A percentile compares a stretch with the other conserved stretches of the same genome.
These are phyloP conservation scores for Drosophila malerkotliana DNA, from an alignment of 1,140 invertebrate genomes.

Conservation along the genomic window DNA sequence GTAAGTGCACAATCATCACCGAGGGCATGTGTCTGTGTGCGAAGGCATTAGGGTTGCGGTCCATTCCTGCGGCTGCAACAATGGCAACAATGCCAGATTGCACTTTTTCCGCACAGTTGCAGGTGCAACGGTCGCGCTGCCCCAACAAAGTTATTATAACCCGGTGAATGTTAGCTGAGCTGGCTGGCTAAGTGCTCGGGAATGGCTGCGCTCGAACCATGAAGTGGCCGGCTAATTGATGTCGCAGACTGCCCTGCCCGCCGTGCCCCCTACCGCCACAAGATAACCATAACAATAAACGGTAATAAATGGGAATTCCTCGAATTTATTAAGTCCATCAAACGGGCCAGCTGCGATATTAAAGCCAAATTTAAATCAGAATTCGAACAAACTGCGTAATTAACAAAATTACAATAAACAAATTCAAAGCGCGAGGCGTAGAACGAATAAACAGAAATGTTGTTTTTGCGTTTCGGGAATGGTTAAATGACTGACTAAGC, in stretches of 20 bases:
- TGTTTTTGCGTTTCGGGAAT: constrained; percentile 25
- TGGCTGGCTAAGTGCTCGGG: constrained; percentile 53
- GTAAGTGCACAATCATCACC: constrained; percentile 58
- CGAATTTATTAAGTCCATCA: constrained; percentile 17
- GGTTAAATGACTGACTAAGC: constrained; percentile 63
- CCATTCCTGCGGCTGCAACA: constrained; percentile 54
- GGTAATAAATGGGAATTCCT: constrained; percentile 10
- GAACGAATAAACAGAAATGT: constrained; percentile 30
- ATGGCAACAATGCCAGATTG: constrained; percentile 49
- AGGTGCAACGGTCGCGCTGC: constrained; percentile 20
- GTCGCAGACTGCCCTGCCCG: constrained; percentile 11
- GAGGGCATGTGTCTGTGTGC: constrained; percentile 40
- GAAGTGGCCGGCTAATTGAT: constrained; percentile 39
- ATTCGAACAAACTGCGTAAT: constrained; percentile 40
- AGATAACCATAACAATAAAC: constrained; percentile 13
- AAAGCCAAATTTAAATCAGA: constrained; percentile 24
- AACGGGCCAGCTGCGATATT: constrained; percentile 1
- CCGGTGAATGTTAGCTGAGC: constrained; percentile 16
- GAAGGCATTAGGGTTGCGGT: constrained; percentile 76
- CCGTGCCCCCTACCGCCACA: neutral
- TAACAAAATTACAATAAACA: constrained; percentile 63
- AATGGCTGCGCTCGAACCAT: constrained; percentile 22
- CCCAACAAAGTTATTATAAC: constrained; percentile 63
- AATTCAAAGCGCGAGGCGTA: constrained; percentile 36
- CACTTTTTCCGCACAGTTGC: constrained; percentile 64